These are phyloP conservation scores for Zaprionus lineosus DNA, from an alignment of 2,888 invertebrate species.

Conservation along the genomic window DNA sequence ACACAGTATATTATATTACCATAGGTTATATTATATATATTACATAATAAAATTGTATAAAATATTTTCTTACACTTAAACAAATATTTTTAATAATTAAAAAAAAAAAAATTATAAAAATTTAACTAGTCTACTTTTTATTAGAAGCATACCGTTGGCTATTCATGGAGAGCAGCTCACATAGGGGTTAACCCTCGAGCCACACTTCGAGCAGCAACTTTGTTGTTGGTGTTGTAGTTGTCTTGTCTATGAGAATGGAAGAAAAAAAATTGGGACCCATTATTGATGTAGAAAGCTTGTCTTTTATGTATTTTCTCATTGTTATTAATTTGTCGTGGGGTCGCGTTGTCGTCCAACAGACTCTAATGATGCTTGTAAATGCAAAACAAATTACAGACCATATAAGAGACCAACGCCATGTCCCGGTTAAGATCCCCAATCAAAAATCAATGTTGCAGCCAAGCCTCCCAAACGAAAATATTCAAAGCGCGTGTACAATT, in stretches of 20 bases:
- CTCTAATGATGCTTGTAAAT: slow-evolving; percentile 73
- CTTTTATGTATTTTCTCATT: slow-evolving; percentile 36
- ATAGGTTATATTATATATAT: too few relatives aligned
- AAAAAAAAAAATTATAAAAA: too few relatives aligned
- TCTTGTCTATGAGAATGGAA: slow-evolving; percentile 41
- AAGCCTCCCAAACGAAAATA: slow-evolving; percentile 28
- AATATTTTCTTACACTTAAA: not conserved
- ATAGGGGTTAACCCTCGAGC: slow-evolving; percentile 53
- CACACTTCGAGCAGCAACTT: slow-evolving; percentile 43
- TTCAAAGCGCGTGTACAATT: slow-evolving; percentile 64
- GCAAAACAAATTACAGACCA: slow-evolving; percentile 45
- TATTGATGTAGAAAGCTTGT: slow-evolving; percentile 72
- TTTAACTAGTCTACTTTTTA: too few relatives aligned
- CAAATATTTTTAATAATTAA: not conserved
- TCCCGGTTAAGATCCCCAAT: not conserved
- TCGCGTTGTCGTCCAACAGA: slow-evolving; percentile 52
- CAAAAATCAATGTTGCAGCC: slow-evolving; percentile 14
- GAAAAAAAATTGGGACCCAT: slow-evolving; percentile 31
- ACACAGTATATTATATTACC: too few relatives aligned
- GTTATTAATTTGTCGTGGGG: slow-evolving; percentile 68
- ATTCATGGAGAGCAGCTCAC: too few relatives aligned
- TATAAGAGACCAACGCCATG: not conserved
- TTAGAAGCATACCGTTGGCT: too few relatives aligned
- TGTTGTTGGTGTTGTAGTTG: slow-evolving; percentile 13
- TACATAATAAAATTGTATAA: too few relatives aligned